Evolutionary conservation across 1,140 invertebrate genomes (phyloP).

Genomic region (Drosophila gunungcola): DNA sequence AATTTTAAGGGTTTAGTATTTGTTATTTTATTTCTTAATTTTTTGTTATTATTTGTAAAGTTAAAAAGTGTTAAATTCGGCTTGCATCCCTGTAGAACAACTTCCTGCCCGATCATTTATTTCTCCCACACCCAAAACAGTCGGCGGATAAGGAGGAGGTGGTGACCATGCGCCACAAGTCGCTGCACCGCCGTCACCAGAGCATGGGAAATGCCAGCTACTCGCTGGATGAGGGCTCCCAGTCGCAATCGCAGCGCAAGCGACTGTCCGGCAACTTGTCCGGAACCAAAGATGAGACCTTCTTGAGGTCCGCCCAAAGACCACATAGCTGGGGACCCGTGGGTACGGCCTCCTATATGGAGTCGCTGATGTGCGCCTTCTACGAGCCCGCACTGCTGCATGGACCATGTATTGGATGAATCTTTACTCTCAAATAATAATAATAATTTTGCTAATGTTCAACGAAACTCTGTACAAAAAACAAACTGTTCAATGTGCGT

Average conservation of each 20-base stretch:
- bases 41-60: background rate
- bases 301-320: slow-evolving; percentile 53
- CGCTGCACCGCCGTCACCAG: slow-evolving; percentile 75
- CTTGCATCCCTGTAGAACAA: background rate
- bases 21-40: too few species aligned
- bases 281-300: slow-evolving; percentile 56
- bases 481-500: slow-evolving; percentile 58
- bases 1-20: too few species aligned
- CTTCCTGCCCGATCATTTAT: background rate
- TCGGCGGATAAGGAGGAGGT: slow-evolving; percentile 64
- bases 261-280: slow-evolving; percentile 65
- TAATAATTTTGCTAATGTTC: slow-evolving; percentile 13
- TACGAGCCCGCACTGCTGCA: slow-evolving; percentile 80
- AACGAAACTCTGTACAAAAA: slow-evolving; percentile 64
- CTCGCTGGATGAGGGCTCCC: slow-evolving; percentile 57
- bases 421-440: slow-evolving; percentile 44
- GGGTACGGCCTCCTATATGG: slow-evolving; percentile 80
- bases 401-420: slow-evolving; percentile 84
- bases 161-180: slow-evolving; percentile 71
- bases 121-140: slow-evolving; percentile 24
- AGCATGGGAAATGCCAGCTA: slow-evolving; percentile 79
- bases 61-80: background rate
- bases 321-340: slow-evolving; percentile 83
- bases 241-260: slow-evolving; percentile 27
- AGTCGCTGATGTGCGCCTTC: slow-evolving; percentile 79